Evolutionary conservation across 2,113 vertebrate species (phyloP), one percentile per base, ranked within the genome.

Genomic region (Corythaeola cristata): DNA sequence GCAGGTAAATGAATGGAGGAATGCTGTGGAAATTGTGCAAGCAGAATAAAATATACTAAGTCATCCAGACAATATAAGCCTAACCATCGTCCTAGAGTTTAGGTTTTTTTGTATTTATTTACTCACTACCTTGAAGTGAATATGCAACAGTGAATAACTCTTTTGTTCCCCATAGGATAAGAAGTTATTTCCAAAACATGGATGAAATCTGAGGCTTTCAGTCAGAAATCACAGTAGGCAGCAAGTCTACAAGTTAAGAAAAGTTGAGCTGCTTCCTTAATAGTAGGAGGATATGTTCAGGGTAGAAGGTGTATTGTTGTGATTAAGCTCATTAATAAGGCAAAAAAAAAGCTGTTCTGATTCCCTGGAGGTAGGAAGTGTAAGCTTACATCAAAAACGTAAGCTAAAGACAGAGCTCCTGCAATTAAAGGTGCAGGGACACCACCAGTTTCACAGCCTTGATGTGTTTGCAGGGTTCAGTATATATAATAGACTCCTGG

Each of bases 131-230:
- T 85, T 69, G 15, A 63, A 84, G 47, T 19, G 55, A 80, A 19
- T 33, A 30, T 24, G 27, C 3, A 73, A 32, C 33, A 55, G 15
- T 33, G 62, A 88, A 30, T 30, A 60, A 44, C 13, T 19, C 22
- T 45, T 66, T 49, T 67, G 30, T 67, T 89, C 63, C 63, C 8
- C 23, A 13, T 10, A 71, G 1, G 8, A 60, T 22, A 68, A 33
- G 32, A 52, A 59, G 3, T 50, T 73, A 16, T 81, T 88, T 67
- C 55, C 68, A 63, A 83, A 90, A 22, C 6, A 3, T 10, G 41
- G 23, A 52, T 76, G 59, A 92, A 89, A 85, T 59, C 50, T 67
- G 26, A 91, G 37, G n/a, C 33, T 93, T 84, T 82, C 45, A 45
- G 11, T 62, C 37, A 77, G 60, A 84, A 84, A 58, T 88, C 28